phyloP scores from a whole-genome alignment of 2,113 vertebrate genomes.

The Lipophrys pholis region DNA sequence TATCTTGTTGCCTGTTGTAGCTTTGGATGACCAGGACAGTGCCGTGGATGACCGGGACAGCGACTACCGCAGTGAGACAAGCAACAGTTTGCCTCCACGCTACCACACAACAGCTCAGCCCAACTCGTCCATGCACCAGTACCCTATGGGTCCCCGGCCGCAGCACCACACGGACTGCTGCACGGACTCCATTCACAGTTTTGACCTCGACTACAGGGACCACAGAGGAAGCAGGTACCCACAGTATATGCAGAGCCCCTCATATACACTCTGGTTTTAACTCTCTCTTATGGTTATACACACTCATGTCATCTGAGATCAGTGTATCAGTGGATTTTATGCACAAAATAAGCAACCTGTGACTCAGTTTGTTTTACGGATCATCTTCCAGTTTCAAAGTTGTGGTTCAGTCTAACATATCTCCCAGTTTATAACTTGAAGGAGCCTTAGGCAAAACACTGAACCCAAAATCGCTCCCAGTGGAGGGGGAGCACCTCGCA shows the following conservation, averaged over 20 bases:
- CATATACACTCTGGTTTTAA: neutral
- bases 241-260: neutral
- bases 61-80: conserved; percentile 97
- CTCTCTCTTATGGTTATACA: neutral
- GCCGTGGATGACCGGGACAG: conserved; percentile 96
- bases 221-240: conserved; percentile 87
- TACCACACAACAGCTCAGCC: conserved; percentile 93
- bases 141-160: conserved; percentile 83
- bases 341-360: too few species aligned
- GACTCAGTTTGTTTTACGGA: too few species aligned
- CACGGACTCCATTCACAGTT: conserved; percentile 87
- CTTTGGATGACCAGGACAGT: conserved; percentile 95
- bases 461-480: too few species aligned
- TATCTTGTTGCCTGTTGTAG: conserved; percentile 72
- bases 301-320: too few species aligned
- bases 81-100: conserved; percentile 91
- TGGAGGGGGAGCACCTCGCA: too few species aligned
- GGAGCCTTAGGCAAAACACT: too few species aligned
- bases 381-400: too few species aligned
- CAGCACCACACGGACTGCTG: conserved; percentile 89
- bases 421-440: too few species aligned
- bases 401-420: too few species aligned
- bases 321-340: too few species aligned
- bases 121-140: conserved; percentile 94
- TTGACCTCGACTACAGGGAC: conserved; percentile 89